phyloP scores from a whole-genome alignment of 1,140 invertebrate species.

The Hypsibius dujardini region DNA sequence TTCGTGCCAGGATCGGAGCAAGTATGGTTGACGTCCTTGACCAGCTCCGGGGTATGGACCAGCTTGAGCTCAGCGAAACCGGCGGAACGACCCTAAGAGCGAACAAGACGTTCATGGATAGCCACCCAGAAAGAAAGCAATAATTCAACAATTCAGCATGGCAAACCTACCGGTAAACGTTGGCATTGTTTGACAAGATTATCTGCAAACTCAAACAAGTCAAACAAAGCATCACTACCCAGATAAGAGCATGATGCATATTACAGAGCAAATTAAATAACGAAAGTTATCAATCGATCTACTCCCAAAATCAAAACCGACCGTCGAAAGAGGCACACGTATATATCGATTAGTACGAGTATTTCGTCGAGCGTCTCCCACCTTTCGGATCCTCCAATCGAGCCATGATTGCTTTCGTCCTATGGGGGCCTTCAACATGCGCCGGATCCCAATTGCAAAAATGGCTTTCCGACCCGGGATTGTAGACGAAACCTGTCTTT shows the following conservation, averaged over 20 bases:
- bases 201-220: neutral
- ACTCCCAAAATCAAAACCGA: neutral
- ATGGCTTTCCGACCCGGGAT: neutral
- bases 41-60: neutral
- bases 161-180: no score
- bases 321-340: neutral
- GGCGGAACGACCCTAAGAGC: neutral
- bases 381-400: slow-evolving; percentile 2
- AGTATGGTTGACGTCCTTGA: neutral
- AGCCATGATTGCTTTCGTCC: neutral
- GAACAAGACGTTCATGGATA: neutral
- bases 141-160: slow-evolving; percentile 4
- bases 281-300: neutral
- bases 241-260: neutral
- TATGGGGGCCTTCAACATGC: neutral
- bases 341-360: neutral
- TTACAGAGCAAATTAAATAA: slow-evolving; percentile 18
- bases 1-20: neutral
- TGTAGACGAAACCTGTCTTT: neutral
- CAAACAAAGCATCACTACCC: neutral
- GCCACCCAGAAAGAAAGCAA: slow-evolving; percentile 18
- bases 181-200: neutral
- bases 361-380: slow-evolving; percentile 12
- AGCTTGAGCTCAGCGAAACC: neutral
- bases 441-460: neutral